phyloP scores from a whole-genome alignment of 1,140 invertebrate genomes.

The Carposina sasakii region DNA sequence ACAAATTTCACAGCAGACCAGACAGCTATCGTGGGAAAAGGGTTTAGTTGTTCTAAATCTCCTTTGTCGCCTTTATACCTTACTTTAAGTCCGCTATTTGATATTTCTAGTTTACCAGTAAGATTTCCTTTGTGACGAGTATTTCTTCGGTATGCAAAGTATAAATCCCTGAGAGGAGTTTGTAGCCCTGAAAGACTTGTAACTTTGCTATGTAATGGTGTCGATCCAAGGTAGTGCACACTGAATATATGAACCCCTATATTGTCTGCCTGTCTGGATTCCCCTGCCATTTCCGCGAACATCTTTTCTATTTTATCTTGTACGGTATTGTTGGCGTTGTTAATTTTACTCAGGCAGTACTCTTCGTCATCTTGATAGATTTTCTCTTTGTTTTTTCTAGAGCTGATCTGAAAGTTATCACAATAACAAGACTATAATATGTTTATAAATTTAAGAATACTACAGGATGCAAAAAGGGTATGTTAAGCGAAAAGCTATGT shows the following conservation, averaged over 20 bases:
- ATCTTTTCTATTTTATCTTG: constrained; percentile 89
- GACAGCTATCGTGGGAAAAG: constrained; percentile 91
- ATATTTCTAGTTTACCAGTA: constrained; percentile 79
- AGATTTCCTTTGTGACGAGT: constrained; percentile 62
- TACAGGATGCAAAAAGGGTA: too few species aligned
- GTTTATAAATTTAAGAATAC: too few species aligned
- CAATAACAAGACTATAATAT: too few species aligned
- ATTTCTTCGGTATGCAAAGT: constrained; percentile 77
- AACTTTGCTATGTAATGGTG: constrained; percentile 83
- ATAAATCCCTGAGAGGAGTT: constrained; percentile 85
- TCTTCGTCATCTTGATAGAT: constrained; percentile 57
- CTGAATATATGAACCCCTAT: constrained; percentile 75
- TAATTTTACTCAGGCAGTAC: constrained; percentile 55
- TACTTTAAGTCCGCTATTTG: constrained; percentile 78
- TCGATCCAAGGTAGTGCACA: constrained; percentile 88
- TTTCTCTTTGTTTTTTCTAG: constrained; percentile 41
- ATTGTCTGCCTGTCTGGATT: constrained; percentile 64
- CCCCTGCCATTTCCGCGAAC: constrained; percentile 86
- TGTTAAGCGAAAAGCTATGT: too few species aligned
- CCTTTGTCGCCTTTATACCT: constrained; percentile 74
- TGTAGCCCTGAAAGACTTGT: constrained; percentile 88
- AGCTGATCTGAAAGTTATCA: constrained; percentile 53
- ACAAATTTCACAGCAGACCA: constrained; percentile 91
- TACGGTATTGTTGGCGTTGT: constrained; percentile 78
- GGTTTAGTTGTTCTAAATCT: constrained; percentile 77